Conservation (phyloP, 2,113 vertebrate genomes). For the human (Homo sapiens) region DNA sequence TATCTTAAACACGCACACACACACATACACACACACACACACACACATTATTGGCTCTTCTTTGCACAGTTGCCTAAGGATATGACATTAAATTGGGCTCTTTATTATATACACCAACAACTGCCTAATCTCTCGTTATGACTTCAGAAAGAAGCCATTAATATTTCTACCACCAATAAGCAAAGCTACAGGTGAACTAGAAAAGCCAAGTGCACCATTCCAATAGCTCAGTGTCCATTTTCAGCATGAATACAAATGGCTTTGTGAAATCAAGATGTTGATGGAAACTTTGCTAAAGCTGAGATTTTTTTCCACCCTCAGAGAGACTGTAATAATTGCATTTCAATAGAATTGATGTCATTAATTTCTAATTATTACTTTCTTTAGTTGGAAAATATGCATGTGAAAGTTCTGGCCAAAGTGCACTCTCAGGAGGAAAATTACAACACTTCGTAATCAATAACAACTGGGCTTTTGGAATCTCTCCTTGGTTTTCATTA, state of each 20-base stretch:
- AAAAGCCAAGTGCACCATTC: not conserved
- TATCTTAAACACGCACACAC: not conserved
- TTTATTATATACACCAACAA: conserved; percentile 21
- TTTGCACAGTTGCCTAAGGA: not conserved
- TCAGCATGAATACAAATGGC: conserved; percentile 4
- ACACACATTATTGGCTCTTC: not conserved
- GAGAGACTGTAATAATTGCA: conserved; percentile 59
- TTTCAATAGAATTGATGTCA: conserved; percentile 63
- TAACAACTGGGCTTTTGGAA: conserved; percentile 80
- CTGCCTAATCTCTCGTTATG: conserved; percentile 2
- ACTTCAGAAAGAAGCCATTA: conserved; percentile 57
- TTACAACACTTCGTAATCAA: conserved; percentile 87
- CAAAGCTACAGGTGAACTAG: not conserved
- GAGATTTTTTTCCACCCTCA: not conserved
- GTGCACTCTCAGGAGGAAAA: conserved; percentile 87
- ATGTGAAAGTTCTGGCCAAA: conserved; percentile 67
- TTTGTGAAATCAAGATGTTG: not conserved
- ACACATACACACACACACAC: not conserved
- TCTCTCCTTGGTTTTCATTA: conserved; percentile 87
- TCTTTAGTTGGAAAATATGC: conserved; percentile 69
- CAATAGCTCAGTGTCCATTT: not conserved
- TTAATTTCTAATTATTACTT: conserved; percentile 72
- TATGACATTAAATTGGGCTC: not conserved
- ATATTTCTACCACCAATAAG: not conserved
- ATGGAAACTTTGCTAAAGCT: conserved; percentile 34